Evolutionary conservation across 2,888 invertebrate species (phyloP).

Genomic region (Celastrina argiolus): DNA sequence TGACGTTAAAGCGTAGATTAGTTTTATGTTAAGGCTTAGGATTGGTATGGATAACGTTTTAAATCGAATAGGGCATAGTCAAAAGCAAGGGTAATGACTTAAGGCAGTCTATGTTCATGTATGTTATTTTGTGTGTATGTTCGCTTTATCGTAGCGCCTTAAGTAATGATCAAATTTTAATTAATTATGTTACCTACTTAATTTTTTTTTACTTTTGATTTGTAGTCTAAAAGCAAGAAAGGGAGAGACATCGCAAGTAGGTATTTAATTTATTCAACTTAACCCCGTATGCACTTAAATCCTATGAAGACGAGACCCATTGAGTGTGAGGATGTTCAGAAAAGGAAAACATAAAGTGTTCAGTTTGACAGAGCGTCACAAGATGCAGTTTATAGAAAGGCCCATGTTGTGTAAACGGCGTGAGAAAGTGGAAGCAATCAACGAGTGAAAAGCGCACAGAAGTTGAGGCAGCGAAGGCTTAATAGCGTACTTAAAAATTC

Average conservation of each 20-base stretch:
- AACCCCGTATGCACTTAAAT: background rate
- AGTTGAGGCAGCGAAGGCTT: conserved; percentile 46
- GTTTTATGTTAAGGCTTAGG: background rate
- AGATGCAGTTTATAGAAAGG: conserved; percentile 49
- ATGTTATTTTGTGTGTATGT: too few relatives aligned
- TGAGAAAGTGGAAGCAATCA: conserved; percentile 72
- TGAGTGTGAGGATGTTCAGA: conserved; percentile 1
- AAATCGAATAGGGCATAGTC: too few relatives aligned
- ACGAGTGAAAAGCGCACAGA: conserved; percentile 62
- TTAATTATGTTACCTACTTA: too few relatives aligned
- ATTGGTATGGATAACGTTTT: background rate
- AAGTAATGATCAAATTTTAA: too few relatives aligned
- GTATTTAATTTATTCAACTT: background rate
- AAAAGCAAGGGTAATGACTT: too few relatives aligned
- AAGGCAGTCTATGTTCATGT: too few relatives aligned
- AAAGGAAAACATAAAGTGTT: conserved; percentile 17
- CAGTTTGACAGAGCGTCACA: conserved; percentile 35
- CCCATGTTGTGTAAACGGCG: conserved; percentile 51
- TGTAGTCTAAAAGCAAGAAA: too few relatives aligned
- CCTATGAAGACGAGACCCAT: background rate
- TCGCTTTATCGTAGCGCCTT: too few relatives aligned
- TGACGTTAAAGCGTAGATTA: background rate
- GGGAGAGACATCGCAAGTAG: background rate
- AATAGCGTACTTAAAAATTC: conserved; percentile 73
- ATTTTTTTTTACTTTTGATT: too few relatives aligned